phyloP scores from a whole-genome alignment of 2,113 vertebrate genomes.

The Indicator maculatus region DNA sequence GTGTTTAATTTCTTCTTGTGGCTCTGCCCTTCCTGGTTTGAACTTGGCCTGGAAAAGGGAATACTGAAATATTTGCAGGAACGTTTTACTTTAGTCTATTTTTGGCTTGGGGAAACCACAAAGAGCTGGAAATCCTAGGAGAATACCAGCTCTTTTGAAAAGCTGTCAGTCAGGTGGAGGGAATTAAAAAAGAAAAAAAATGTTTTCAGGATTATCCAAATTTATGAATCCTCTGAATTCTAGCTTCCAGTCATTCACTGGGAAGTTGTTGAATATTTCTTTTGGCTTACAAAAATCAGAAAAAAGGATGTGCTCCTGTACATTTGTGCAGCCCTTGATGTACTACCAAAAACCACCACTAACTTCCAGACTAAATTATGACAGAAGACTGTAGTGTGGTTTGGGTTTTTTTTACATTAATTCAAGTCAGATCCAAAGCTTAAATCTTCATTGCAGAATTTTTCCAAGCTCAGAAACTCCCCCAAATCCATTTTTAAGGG shows the following conservation, averaged over 20 bases:
- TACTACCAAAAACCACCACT: background rate
- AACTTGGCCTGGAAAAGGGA: background rate
- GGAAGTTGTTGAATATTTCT: background rate
- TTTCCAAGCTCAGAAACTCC: background rate
- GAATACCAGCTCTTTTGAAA: background rate
- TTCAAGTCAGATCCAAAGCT: background rate
- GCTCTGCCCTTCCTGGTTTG: background rate
- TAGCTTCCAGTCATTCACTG: background rate
- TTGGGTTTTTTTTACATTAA: background rate
- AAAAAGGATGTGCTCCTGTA: background rate
- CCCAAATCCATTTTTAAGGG: background rate
- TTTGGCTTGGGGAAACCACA: background rate
- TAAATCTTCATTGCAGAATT: background rate
- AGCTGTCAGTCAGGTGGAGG: background rate
- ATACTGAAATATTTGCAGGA: background rate
- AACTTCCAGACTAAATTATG: background rate
- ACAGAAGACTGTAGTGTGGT: background rate
- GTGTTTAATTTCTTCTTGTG: background rate
- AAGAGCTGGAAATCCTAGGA: background rate
- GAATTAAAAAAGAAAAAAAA: background rate
- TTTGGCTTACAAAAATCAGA: background rate
- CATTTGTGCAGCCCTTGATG: background rate
- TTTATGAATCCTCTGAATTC: background rate
- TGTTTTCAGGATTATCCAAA: background rate
- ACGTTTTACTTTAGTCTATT: background rate